phyloP scores from a whole-genome alignment of 1,140 invertebrate genomes.

The Heliothis virescens region DNA sequence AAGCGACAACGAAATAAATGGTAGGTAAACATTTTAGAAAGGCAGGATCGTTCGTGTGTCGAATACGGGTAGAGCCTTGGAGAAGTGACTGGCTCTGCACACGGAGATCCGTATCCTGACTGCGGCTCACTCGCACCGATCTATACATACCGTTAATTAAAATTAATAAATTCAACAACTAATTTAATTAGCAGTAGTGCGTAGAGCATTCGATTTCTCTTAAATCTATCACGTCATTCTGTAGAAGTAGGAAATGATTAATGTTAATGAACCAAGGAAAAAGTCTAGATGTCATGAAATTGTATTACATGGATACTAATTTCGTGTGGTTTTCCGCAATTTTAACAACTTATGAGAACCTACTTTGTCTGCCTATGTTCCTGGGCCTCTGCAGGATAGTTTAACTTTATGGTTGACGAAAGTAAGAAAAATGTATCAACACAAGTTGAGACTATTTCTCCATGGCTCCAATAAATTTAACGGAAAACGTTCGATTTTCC shows the following conservation, averaged over 20 bases:
- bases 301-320: no score
- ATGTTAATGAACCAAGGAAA: neutral
- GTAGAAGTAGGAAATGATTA: neutral
- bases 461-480: neutral
- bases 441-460: neutral
- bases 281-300: no score
- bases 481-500: constrained; percentile 10
- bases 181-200: constrained; percentile 13
- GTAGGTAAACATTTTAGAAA: constrained; percentile 63
- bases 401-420: no score
- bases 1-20: constrained; percentile 48
- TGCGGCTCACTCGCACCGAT: constrained; percentile 48
- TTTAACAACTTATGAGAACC: no score
- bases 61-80: constrained; percentile 66
- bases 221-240: neutral
- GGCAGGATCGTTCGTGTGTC: constrained; percentile 61
- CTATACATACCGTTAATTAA: constrained; percentile 35
- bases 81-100: constrained; percentile 66
- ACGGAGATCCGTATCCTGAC: constrained; percentile 67
- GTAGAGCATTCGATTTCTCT: neutral
- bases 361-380: no score
- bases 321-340: no score
- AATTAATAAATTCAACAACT: constrained; percentile 24
- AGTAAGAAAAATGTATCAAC: no score
- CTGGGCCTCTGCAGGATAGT: no score